These are phyloP conservation scores for Aldabrachelys gigantea DNA, from an alignment of 2,113 vertebrate species.

Conservation along the genomic window DNA sequence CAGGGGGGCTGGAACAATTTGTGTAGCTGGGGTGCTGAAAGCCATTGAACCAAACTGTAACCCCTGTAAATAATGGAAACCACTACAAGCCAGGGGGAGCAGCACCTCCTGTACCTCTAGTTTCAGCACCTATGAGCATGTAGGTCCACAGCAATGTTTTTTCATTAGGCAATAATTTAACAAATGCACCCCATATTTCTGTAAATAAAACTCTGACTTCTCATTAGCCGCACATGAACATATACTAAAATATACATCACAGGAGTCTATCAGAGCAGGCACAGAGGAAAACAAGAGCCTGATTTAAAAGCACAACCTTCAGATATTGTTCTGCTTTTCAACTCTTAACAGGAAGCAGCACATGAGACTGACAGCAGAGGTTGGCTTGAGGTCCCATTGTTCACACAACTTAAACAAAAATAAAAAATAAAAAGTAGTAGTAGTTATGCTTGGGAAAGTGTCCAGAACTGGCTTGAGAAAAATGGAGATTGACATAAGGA, in stretches of 20 bases:
- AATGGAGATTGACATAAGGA: background rate
- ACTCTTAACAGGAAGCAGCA: slow-evolving; percentile 42
- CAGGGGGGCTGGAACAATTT: too few relatives aligned
- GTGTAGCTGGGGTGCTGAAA: too few relatives aligned
- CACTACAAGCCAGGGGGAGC: too few relatives aligned
- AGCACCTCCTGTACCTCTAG: too few relatives aligned
- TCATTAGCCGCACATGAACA: slow-evolving; percentile 59
- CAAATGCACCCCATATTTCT: slow-evolving; percentile 56
- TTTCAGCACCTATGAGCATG: background rate
- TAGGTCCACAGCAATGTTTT: slow-evolving; percentile 25
- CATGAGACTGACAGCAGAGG: slow-evolving; percentile 60
- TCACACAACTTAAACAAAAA: background rate
- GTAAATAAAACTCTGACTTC: slow-evolving; percentile 53
- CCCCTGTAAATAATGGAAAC: too few relatives aligned
- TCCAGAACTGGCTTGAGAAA: slow-evolving; percentile 36
- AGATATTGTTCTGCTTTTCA: slow-evolving; percentile 65
- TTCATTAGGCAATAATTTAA: slow-evolving; percentile 53
- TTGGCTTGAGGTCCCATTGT: slow-evolving; percentile 31
- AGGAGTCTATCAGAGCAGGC: slow-evolving; percentile 56
- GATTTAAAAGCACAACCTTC: slow-evolving; percentile 68
- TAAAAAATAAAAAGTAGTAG: background rate
- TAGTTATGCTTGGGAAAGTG: slow-evolving; percentile 44
- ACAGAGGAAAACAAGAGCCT: slow-evolving; percentile 58
- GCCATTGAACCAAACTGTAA: too few relatives aligned
- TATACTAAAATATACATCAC: slow-evolving; percentile 69